phyloP scores from a whole-genome alignment of 2,113 vertebrate species.

The Phyllostomus discolor region DNA sequence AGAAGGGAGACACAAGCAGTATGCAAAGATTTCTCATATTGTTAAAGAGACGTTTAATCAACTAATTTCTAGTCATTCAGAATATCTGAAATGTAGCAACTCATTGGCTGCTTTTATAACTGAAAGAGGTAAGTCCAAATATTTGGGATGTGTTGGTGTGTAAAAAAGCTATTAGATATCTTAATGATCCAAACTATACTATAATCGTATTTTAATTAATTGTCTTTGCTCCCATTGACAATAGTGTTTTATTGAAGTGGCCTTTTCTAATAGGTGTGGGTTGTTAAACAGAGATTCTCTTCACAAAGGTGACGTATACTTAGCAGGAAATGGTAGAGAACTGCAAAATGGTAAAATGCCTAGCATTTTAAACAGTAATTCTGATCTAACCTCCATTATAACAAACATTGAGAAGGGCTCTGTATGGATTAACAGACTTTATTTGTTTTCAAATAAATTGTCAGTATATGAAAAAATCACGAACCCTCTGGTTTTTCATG shows the following conservation, averaged over 20 bases:
- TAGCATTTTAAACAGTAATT: neutral
- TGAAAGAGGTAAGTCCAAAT: conserved; percentile 85
- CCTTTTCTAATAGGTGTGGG: neutral
- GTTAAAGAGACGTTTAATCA: conserved; percentile 84
- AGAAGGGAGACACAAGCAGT: conserved; percentile 80
- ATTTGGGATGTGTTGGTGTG: neutral
- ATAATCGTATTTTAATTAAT: neutral
- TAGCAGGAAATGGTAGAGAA: neutral
- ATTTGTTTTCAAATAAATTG: conserved; percentile 20
- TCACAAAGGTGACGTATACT: neutral
- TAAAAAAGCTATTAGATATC: conserved; percentile 10
- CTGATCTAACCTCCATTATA: neutral
- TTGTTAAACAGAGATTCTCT: neutral
- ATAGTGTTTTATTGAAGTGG: neutral
- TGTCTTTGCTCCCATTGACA: neutral
- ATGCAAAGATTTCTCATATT: conserved; percentile 79
- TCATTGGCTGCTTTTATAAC: conserved; percentile 92
- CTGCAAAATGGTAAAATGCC: neutral
- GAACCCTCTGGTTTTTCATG: neutral
- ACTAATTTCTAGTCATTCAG: conserved; percentile 80
- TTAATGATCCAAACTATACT: neutral
- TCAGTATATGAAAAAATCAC: neutral
- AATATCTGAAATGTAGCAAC: conserved; percentile 84
- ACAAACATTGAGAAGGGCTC: neutral
- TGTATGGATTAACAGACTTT: neutral